Evolutionary conservation across 2,888 invertebrate species (phyloP), one percentile per base, ranked within the genome.

Genomic region (Eupithecia abbreviata): DNA sequence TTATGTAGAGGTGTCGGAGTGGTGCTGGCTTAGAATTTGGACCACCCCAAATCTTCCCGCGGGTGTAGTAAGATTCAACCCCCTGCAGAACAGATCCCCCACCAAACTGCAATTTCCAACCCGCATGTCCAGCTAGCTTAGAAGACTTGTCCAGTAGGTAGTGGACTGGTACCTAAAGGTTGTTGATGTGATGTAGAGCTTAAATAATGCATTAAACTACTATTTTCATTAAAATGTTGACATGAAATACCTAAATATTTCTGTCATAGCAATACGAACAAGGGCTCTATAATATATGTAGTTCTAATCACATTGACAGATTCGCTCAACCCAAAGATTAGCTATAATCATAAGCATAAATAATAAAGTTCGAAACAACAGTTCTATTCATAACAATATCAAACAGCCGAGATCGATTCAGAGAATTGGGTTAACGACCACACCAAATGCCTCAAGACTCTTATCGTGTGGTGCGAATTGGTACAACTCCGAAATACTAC

Each of bases 341-440:
- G 15, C 30, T 15, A 67, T 43, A 42, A 45, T 67, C 18, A 71
- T 30, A 18, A 55, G 66, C 66, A 42, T 45, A 45, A 51, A 66
- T 77, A 51, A 75, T 72, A 73, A 71, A 55, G 72, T 13, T 68
- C 49, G 41, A 67, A 73, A 75, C 67, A 77, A 51, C 68, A 66
- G 72, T 72, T 41, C 69, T 73, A 68, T 71, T 77, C 73, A 75
- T 67, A 71, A 70, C 68, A 72, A 70, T 77, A 51, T 66, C 72
- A 77, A 77, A 66, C 68, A 68, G 62, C 58, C 43, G 62, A 58
- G 62, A 80, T 79, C 78, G 77, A 78, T 80, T 77, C 77, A 43
- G 41, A 71, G 78, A 81, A 81, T 79, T 78, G 79, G 79, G 81
- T 81, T 82, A 79, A 81, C 77, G 77, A 78, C 66, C 42, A 67